phyloP scores from a whole-genome alignment of 2,797 vertebrate species.

The Lagodon rhomboides region DNA sequence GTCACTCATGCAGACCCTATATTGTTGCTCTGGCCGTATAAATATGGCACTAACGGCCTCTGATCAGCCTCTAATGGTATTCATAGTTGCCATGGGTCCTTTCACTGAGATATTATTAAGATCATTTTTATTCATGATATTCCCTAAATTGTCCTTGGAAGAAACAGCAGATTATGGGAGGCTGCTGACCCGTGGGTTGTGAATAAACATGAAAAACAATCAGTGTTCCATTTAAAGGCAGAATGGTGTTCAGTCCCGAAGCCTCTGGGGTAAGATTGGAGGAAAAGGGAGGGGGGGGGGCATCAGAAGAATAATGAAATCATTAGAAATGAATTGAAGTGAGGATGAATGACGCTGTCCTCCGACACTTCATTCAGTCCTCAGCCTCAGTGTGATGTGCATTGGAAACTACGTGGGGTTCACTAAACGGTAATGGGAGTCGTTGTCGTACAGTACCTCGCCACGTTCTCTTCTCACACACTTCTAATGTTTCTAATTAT shows the following conservation, averaged over 20 bases:
- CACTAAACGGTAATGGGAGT: constrained; percentile 25
- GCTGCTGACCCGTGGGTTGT: constrained; percentile 84
- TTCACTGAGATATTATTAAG: constrained; percentile 83
- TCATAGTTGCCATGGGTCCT: constrained; percentile 85
- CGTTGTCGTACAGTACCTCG: neutral
- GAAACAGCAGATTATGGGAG: constrained; percentile 82
- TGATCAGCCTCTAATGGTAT: constrained; percentile 86
- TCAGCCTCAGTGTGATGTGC: constrained; percentile 15
- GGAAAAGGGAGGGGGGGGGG: constrained; percentile 13
- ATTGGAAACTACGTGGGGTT: constrained; percentile 36
- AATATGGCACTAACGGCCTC: constrained; percentile 80
- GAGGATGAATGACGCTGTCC: constrained; percentile 69
- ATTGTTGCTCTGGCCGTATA: constrained; percentile 70
- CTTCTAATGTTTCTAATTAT: constrained; percentile 32
- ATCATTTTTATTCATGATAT: constrained; percentile 90
- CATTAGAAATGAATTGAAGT: constrained; percentile 70
- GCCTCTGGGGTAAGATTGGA: constrained; percentile 61
- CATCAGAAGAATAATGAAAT: constrained; percentile 70
- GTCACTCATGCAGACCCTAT: constrained; percentile 63
- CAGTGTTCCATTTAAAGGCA: constrained; percentile 80
- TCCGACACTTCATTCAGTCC: constrained; percentile 48
- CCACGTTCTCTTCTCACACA: constrained; percentile 1
- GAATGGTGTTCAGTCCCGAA: constrained; percentile 61
- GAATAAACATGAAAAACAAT: constrained; percentile 90
- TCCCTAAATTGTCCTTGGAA: constrained; percentile 88